Evolutionary conservation across 2,113 vertebrate genomes (phyloP), one percentile per base, ranked within the genome.

Genomic region (Chaenocephalus aceratus): DNA sequence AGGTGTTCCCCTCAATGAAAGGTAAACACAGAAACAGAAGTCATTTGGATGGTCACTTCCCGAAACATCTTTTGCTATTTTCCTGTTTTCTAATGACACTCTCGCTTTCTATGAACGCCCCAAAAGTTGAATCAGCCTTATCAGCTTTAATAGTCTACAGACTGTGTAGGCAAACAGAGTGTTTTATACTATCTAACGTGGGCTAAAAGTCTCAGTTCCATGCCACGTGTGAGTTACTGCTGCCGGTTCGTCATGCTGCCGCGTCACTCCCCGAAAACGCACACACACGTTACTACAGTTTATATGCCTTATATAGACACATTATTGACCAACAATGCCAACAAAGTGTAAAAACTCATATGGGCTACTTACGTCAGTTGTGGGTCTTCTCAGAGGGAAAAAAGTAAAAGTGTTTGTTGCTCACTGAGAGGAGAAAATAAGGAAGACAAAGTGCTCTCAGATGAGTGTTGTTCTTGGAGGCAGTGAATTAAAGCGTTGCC

Each of bases 331-430:
- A 0, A 60, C 11, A 51, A 2, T 0, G 21, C 1, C 15, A 8
- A 65, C 21, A 44, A 1, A 14, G 18, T 36, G 3, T 2, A 10
- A 26, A 76, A 48, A n/a, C 3, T 0, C 0, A 5, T 68, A 10
- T 41, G 6, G 7, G 5, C 36, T 57, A 92, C 90, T 91, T 89
- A 93, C 92, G 88, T 70, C 0, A 72, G 34, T 65, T 68, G 13
- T 15, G 8, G 48, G 53, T 78, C 77, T 85, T 86, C 61, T 86
- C 65, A 64, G 30, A 21, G 21, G 74, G 16, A 36, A n/a, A 64
- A 65, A 72, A 11, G 4, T 5, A 11, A 21, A 68, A 30, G 26
- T 79, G 21, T 72, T 13, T 79, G 14, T 49, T 74, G 36, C 13
- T 63, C 52, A 60, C 11, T 51, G 34, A 26, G 5, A 52, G 4